These are phyloP conservation scores for Mesembrinibis cayennensis DNA, from an alignment of 2,113 vertebrate genomes.

Conservation along the genomic window DNA sequence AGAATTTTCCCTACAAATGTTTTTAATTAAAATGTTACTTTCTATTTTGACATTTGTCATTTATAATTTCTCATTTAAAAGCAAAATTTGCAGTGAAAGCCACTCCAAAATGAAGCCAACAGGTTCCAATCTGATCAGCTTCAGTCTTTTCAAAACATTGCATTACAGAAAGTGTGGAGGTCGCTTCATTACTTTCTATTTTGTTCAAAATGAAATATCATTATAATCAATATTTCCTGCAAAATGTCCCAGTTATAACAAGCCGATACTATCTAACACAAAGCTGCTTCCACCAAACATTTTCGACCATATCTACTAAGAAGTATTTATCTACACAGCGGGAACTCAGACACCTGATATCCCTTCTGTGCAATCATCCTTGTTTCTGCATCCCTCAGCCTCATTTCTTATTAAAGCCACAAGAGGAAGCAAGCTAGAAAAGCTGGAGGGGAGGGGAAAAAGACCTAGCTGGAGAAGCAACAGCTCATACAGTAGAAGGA, in stretches of 20 bases:
- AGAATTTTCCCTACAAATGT: background rate
- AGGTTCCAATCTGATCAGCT: background rate
- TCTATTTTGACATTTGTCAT: background rate
- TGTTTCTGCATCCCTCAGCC: background rate
- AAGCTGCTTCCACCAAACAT: background rate
- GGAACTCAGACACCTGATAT: background rate
- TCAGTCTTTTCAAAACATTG: background rate
- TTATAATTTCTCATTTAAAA: conserved; percentile 10
- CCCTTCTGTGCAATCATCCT: background rate
- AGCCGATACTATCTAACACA: background rate
- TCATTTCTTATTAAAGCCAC: conserved; percentile 6
- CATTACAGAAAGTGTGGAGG: background rate
- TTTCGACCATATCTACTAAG: background rate
- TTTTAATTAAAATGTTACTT: conserved; percentile 30
- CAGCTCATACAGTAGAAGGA: background rate
- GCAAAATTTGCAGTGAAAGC: background rate
- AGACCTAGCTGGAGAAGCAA: background rate
- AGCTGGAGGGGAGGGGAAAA: background rate
- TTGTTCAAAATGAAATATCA: background rate
- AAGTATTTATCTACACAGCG: background rate
- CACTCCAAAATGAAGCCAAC: background rate
- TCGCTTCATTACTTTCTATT: background rate
- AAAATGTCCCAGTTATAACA: background rate
- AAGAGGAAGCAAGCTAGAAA: background rate
- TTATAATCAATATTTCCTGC: conserved; percentile 17